Evolutionary conservation across 2,113 vertebrate genomes (phyloP).

Genomic region (Thomomys bottae): DNA sequence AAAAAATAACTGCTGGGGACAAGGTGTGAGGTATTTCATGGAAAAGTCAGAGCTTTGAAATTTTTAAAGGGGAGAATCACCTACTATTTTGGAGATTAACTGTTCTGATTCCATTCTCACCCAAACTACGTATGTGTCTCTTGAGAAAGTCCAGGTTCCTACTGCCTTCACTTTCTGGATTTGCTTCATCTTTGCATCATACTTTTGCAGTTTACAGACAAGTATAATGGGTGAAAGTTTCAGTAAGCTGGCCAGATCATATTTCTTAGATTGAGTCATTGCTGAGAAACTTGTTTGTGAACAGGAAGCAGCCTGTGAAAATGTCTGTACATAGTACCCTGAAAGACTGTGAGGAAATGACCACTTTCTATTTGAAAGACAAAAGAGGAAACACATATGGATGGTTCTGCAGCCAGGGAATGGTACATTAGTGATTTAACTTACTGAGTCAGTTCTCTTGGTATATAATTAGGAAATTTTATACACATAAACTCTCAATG

Average conservation of each 20-base stretch:
- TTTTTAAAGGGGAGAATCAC: not conserved
- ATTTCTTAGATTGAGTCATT: slow-evolving; percentile 72
- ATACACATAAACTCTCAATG: slow-evolving; percentile 1
- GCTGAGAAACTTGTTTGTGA: slow-evolving; percentile 68
- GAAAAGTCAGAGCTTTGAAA: not conserved
- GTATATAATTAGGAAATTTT: slow-evolving; percentile 28
- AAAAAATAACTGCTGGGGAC: not conserved
- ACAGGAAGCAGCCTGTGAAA: slow-evolving; percentile 70
- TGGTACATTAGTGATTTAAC: not conserved
- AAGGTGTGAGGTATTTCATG: not conserved
- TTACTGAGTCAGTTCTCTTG: slow-evolving; percentile 1
- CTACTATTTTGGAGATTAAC: slow-evolving; percentile 29
- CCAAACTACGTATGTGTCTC: not conserved
- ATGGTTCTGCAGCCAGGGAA: not conserved
- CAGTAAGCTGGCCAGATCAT: slow-evolving; percentile 62
- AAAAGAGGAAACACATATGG: not conserved
- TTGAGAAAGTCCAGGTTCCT: slow-evolving; percentile 35
- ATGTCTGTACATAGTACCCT: slow-evolving; percentile 12
- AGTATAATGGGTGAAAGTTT: slow-evolving; percentile 26
- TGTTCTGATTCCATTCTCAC: slow-evolving; percentile 41
- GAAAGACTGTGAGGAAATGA: not conserved
- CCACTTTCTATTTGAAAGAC: slow-evolving; percentile 18
- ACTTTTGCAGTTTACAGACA: not conserved
- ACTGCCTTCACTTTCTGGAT: slow-evolving; percentile 24
- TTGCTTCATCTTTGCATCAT: slow-evolving; percentile 65